phyloP scores from a whole-genome alignment of 2,888 invertebrate species.

The Aromia moschata region DNA sequence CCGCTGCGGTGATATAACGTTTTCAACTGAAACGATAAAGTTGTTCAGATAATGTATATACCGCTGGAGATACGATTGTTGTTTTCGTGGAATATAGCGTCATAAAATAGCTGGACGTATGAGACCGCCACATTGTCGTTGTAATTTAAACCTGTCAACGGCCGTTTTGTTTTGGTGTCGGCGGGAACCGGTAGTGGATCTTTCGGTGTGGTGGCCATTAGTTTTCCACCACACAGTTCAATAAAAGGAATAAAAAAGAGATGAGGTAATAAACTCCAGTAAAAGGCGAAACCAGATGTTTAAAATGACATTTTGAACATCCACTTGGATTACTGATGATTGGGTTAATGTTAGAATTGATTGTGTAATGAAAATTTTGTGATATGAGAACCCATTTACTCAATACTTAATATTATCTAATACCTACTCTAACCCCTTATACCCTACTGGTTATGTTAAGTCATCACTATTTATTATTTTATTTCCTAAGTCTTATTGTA shows the following conservation, averaged over 20 bases:
- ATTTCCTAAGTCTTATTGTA: too few species aligned
- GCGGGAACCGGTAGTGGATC: slow-evolving; percentile 6
- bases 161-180: slow-evolving; percentile 6
- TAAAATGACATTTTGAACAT: background rate
- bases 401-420: too few species aligned
- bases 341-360: too few species aligned
- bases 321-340: too few species aligned
- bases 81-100: slow-evolving; percentile 12
- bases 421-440: too few species aligned
- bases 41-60: slow-evolving; percentile 12
- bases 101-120: slow-evolving; percentile 16
- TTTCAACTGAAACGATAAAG: slow-evolving; percentile 10
- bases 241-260: background rate
- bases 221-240: background rate
- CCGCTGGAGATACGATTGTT: slow-evolving; percentile 11
- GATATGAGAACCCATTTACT: too few species aligned
- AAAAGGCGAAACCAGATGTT: background rate
- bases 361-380: too few species aligned
- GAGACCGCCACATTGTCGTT: slow-evolving; percentile 11
- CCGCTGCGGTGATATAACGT: background rate
- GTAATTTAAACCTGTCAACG: slow-evolving; percentile 20
- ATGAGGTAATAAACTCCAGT: background rate
- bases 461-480: too few species aligned
- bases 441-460: too few species aligned
- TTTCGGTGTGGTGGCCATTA: slow-evolving; percentile 1